These are phyloP conservation scores for Melanophora roralis DNA, from an alignment of 2,888 invertebrate species.

Conservation along the genomic window DNA sequence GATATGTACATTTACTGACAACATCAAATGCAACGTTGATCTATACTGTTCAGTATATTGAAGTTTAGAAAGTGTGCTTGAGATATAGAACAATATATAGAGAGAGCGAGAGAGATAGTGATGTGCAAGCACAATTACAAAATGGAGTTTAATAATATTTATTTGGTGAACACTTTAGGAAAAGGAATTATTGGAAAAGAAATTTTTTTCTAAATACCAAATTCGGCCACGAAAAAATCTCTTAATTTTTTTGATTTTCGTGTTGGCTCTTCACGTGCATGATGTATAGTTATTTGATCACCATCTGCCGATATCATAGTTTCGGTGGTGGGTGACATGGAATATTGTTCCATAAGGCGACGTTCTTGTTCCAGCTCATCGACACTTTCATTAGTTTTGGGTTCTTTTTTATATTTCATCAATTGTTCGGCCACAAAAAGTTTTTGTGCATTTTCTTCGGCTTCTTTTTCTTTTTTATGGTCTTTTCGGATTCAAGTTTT, in stretches of 20 bases:
- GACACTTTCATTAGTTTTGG: conserved; percentile 54
- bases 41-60: conserved; percentile 9
- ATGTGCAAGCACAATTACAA: conserved; percentile 36
- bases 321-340: conserved; percentile 72
- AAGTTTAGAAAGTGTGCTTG: conserved; percentile 24
- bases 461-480: conserved; percentile 76
- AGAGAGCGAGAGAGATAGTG: neutral
- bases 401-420: conserved; percentile 62
- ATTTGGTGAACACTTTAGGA: conserved; percentile 3
- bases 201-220: conserved; percentile 80
- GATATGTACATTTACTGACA: conserved; percentile 18
- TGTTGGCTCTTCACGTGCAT: conserved; percentile 83
- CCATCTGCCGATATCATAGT: conserved; percentile 75
- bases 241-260: conserved; percentile 88
- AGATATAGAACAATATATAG: too few species aligned
- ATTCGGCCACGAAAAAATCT: conserved; percentile 91
- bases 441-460: conserved; percentile 74
- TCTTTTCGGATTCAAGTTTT: conserved; percentile 62
- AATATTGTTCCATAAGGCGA: conserved; percentile 71
- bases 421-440: conserved; percentile 73
- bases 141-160: neutral
- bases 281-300: conserved; percentile 79
- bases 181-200: conserved; percentile 23
- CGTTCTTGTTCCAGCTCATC: conserved; percentile 74
- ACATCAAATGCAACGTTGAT: conserved; percentile 17